Evolutionary conservation across 1,140 invertebrate genomes (phyloP), one percentile per base, ranked within the genome.

Genomic region (Panagrolaimus sp.): DNA sequence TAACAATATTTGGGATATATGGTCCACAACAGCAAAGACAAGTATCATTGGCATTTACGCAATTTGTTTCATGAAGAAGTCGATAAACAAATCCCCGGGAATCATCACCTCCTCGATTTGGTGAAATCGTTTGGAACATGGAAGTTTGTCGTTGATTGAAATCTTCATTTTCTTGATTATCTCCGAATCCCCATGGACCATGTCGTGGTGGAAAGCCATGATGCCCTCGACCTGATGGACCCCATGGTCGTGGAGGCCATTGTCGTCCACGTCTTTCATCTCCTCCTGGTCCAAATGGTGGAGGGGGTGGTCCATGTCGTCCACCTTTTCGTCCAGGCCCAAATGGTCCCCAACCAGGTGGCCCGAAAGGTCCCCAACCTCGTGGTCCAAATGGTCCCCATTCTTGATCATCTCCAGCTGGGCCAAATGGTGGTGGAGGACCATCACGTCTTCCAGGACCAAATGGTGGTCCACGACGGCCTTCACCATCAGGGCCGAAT

Each of bases 21-120:
- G 43, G 63, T 1, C 63, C 45, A 47, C 63, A 65, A 32, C 63
- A 65, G 24, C 63, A 65, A 0, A 65, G 63, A 32, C 63, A 65
- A n/a, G 43, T 38, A 65, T 47, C 45, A 17, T 32, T 32, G 6
- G 52, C 63, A 17, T 47, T 32, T 44, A 32, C 24, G 17, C 43
- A 58, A 14, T 21, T 58, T 24, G 52, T 58, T 58, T 58, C 52
- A 28, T 58, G 52, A 21, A 58, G 21, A 5, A 58, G 52, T 12
- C 52, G 52, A 10, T 58, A 28, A 5, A 58, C 28, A 28, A 58
- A 58, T 12, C 28, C 52, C 14, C 52, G 52, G 8, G 52, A 21
- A 58, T 58, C 52, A 21, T 28, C 21, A 24, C 52, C 52, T n/a
- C 52, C 52, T 5, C 52, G 52, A 55, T 28, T 58, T 58, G 48